Base-by-base conservation (phyloP, 1,140 invertebrate species). In the Drosophila erecta region DNA sequence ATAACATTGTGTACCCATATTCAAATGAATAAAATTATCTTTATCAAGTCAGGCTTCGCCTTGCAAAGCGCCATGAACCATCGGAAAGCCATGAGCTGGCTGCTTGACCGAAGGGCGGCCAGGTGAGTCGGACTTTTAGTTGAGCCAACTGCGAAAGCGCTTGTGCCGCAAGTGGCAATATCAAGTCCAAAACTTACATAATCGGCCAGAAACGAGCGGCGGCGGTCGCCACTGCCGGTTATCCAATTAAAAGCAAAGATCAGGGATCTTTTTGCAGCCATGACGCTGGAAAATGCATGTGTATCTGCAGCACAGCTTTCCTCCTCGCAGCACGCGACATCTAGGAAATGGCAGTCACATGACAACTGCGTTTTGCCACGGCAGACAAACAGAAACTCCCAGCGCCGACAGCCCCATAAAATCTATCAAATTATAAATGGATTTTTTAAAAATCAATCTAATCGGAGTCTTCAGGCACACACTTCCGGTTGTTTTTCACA, bases 231-330 rank as follows among this genome's bases (percentile, higher is more conserved):
- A 46, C 65, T 79, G 81, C 83, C 79, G 83, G 83, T 89, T 86
- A 79, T 83, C 84, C 83, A 89, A 87, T 87, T 89, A 89, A 87
- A 83, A 83, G 64, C 84, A 62, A 79, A 87, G 83, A 87, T 87
- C 79, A 79, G 83, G 84, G 83, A 87, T 87, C 73, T 81, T 81
- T 86, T 78, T 72, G 38, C 61, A 61, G 33, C 77, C 40, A 66
- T 66, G 64, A 65, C 64, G 61, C 43, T 73, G 37, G 41, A 65
- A 38, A 61, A 57, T 44, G 41, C 41, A 44, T 14, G 14, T 59
- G 38, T 47, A 35, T 59, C 15, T 66, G 56, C 15, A 14, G 24
- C 17, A 22, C 14, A 49, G 43, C 40, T 51, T 79, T 49, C 43
- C 35, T 47, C 20, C 20, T 20, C 41, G 51, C 76, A 73, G 81